Base-by-base conservation (phyloP, 2,888 invertebrate species). In the Tinea trinotella region DNA sequence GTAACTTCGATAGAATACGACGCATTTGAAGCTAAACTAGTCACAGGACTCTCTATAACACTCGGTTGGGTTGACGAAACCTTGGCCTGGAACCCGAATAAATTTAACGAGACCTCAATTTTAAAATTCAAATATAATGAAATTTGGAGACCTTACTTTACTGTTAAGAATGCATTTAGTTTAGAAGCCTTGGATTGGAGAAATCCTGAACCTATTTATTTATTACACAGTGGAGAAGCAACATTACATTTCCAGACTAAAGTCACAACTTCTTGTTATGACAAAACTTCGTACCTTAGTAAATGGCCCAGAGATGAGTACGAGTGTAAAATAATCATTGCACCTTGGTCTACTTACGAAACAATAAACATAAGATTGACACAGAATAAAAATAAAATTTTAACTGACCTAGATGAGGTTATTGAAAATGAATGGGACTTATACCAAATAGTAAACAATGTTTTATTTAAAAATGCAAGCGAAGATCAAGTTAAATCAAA, bases 31-130 rank as follows among this genome's bases (percentile, higher is more conserved):
- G 66, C 78, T 0, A 76, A 71, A 46, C 60, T 86, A 12, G 64
- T 61, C 0, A 76, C 76, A 9, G 70, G 71, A 4, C 54, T 81
- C 50, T 69, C 74, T n/a, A 64, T 80, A 17, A 66, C 78, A 6
- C 68, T 65, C 59, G 84, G 70, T 57, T 92, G 92, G 92, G 73
- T 65, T 0, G 92, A 92, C 60, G 73, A 85, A 10, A 89, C 87
- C 57, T 70, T 91, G 61, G 70, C 76, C 0, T 92, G 92, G 92
- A 73, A 88, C 58, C 87, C 89, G 0, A 67, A 64, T 12, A 84
- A 88, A 36, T 91, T 85, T 65, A 87, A 84, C n/a, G 82, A 83
- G 5, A 78, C 90, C 0, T 70, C 73, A 0, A 65, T 61, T 12
- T 58, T 90, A 0, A 79, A 83, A 46, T 78, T 89, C 19, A 74